phyloP scores from a whole-genome alignment of 64 coral and sea anemone genomes.

The Dendrophyllia cribrosa region DNA sequence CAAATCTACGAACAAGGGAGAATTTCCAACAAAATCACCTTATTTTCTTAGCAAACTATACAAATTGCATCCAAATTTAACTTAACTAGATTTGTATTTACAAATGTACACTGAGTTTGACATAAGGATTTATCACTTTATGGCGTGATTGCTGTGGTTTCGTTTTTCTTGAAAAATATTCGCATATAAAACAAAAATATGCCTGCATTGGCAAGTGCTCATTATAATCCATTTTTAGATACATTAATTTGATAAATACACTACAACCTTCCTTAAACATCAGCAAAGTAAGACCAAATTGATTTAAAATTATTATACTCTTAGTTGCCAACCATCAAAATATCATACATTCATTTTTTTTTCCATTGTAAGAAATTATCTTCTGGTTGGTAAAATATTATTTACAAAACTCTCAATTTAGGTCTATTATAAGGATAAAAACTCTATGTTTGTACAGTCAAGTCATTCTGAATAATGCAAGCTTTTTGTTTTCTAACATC shows the following conservation, averaged over 20 bases:
- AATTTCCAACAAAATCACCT: neutral
- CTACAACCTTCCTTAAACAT: conserved; percentile 20
- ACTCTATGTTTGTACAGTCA: neutral
- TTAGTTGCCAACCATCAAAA: conserved; percentile 8
- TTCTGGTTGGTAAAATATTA: neutral
- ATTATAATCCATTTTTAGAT: neutral
- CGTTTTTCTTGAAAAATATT: conserved; percentile 50
- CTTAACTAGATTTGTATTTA: conserved; percentile 20
- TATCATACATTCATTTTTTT: neutral
- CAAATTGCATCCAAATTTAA: conserved; percentile 34
- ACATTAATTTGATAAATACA: conserved; percentile 22
- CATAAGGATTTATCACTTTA: neutral
- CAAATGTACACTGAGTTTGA: neutral
- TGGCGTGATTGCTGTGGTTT: neutral
- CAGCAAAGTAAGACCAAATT: neutral
- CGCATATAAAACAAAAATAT: conserved; percentile 38
- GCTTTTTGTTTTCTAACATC: too few species aligned
- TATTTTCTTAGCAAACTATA: conserved; percentile 45
- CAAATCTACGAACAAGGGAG: neutral
- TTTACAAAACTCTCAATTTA: conserved; percentile 5
- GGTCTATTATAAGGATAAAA: neutral
- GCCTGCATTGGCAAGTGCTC: conserved; percentile 18
- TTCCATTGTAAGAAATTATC: conserved; percentile 3
- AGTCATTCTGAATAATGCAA: neutral
- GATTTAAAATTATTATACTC: neutral